Evolutionary conservation across 1,140 invertebrate species (phyloP), one percentile per base, ranked within the genome.

Genomic region (Drosophila mojavensis): DNA sequence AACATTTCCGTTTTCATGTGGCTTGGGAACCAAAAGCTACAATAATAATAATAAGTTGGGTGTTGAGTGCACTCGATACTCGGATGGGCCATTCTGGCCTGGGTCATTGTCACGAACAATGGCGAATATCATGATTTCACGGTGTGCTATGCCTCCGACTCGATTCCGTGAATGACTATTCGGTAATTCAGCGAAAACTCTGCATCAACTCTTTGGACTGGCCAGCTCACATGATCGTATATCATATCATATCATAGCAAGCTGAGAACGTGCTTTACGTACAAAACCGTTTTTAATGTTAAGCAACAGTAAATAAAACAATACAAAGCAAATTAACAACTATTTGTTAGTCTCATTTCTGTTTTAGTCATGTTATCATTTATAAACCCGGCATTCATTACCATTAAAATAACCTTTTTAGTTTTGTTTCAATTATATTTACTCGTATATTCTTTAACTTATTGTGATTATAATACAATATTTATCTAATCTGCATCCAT

Each of bases 101-200:
- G 33, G 50, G 62, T 55, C 51, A 55, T 64, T 64, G 62, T 45
- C 50, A 54, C 53, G 20, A 54, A 33, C 36, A 47, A 60, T 47
- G 43, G 41, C 43, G 20, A 54, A 17, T 26, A 33, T 36, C 63
- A 66, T 66, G 63, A 17, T 45, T 17, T 15, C 33, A 24, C 45
- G 41, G 63, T 58, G 63, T 66, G 63, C 28, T 30, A 33, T 9
- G 6, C 33, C 33, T 33, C 7, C 33, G 9, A 9, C 7, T 15
- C 28, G 13, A 17, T 20, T 4, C 6, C 39, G 10, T 13, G n/a
- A 39, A 39, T 56, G 54, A 58, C 39, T 45, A 43, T 58, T 45
- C 55, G 39, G 55, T 45, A 45, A 58, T 45, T 58, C 55, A 58
- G 55, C 55, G 41, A 58, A 41, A 56, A 41, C 1, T 39, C 20